Percentiles rank a stretch among this genome's conserved stretches.
Evolutionary conservation across 2,113 vertebrate genomes (phyloP).

Genomic region (Clarias batrachus): DNA sequence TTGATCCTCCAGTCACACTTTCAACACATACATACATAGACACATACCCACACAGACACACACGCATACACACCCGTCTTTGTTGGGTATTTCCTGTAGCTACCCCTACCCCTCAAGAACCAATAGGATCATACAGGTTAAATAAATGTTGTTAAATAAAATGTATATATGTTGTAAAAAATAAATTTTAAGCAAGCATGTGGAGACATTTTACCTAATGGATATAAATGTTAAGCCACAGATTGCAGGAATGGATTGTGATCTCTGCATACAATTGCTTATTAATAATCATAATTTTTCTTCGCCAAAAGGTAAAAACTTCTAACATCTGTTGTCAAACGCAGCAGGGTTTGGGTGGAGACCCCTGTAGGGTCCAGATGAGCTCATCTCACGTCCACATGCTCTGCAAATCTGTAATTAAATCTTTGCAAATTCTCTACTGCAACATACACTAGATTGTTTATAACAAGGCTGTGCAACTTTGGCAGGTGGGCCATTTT

Average conservation of each 20-base stretch:
- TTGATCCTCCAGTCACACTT: slow-evolving; percentile 29
- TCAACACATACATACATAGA: not conserved
- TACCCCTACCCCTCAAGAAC: not conserved
- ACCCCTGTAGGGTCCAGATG: slow-evolving; percentile 37
- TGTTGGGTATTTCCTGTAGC: not conserved
- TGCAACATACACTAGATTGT: not conserved
- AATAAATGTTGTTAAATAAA: not conserved
- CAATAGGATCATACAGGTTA: too few relatives aligned
- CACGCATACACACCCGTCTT: not conserved
- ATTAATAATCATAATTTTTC: slow-evolving; percentile 33
- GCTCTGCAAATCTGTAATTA: slow-evolving; percentile 40
- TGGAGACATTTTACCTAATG: not conserved
- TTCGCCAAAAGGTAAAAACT: slow-evolving; percentile 34
- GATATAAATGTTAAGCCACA: not conserved
- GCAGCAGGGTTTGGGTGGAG: slow-evolving; percentile 1
- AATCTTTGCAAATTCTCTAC: slow-evolving; percentile 31
- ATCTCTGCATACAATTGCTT: slow-evolving; percentile 15
- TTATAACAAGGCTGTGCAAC: not conserved
- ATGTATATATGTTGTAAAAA: not conserved
- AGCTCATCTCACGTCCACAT: slow-evolving; percentile 20
- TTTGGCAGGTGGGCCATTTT: not conserved
- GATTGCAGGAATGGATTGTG: slow-evolving; percentile 20
- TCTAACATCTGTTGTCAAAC: slow-evolving; percentile 35
- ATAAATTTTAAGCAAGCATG: not conserved
- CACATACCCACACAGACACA: not conserved